Evolutionary conservation across 2,888 invertebrate genomes (phyloP), one percentile per base, ranked within the genome.

Genomic region (Globia sparganii): DNA sequence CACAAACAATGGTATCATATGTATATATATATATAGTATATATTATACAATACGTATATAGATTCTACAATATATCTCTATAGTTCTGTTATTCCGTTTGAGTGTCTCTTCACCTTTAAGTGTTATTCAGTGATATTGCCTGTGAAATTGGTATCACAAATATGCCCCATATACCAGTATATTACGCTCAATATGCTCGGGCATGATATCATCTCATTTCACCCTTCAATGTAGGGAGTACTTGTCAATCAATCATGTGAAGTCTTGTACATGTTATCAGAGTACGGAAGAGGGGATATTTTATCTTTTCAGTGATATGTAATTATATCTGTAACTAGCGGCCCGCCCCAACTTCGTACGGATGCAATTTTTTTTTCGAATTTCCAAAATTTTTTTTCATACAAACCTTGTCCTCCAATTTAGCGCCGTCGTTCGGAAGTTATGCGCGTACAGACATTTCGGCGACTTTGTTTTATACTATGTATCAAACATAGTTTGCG

Each of bases 41-140:
- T 37, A 37, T 37, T 5, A 37, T 40, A n/a, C n/a, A n/a, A n/a
- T n/a, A n/a, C n/a, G 18, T 21, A 53, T 25, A 53, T 25, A 11
- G 25, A n/a, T 62, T 82, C 84, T 69, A 77, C 64, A 78, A 76
- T 80, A 83, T 78, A 82, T 77, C 75, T 73, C 75, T 80, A 80
- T 80, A 84, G 74, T 68, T 68, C 64, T 62, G 65, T 67, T 75
- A 84, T 79, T 78, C 77, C 73, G 74, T 80, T 80, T 68, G 67
- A 89, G 84, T 72, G 78, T 73, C 86, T 85, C 87, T 88, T 89
- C 84, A 78, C 80, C 75, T 77, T 53, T 62, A 67, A 86, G 87
- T 83, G 82, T 84, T 91, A 94, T 93, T 93, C 92, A 90, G 92
- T 91, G 92, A 91, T 93, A 93, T 94, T 92, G 90, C 92, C 91